Evolutionary conservation across 2,113 vertebrate genomes (phyloP).

Genomic region (Percopsis transmontana): DNA sequence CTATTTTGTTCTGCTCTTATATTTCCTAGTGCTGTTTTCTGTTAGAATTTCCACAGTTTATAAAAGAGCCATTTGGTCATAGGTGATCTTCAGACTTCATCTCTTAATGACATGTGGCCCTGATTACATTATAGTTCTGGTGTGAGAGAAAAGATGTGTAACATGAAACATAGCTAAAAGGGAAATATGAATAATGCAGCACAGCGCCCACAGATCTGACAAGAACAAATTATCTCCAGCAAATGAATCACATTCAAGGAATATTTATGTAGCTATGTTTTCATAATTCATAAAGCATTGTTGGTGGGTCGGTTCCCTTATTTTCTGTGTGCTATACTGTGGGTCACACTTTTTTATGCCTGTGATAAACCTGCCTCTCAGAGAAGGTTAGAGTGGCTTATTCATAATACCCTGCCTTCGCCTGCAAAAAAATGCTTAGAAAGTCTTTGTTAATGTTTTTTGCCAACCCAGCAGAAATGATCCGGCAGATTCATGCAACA

Average conservation of each 20-base stretch:
- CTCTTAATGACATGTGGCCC: conserved; percentile 41
- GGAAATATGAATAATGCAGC: conserved; percentile 56
- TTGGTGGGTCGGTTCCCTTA: conserved; percentile 37
- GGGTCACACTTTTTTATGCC: conserved; percentile 46
- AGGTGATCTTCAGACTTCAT: conserved; percentile 48
- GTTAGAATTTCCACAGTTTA: conserved; percentile 45
- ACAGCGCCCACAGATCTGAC: conserved; percentile 41
- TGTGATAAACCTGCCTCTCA: conserved; percentile 31
- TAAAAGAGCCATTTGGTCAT: conserved; percentile 55
- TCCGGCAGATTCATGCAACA: conserved; percentile 24
- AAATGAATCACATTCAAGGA: conserved; percentile 42
- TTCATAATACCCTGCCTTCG: conserved; percentile 36
- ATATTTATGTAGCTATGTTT: conserved; percentile 51
- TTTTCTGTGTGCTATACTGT: conserved; percentile 32
- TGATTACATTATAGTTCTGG: conserved; percentile 59
- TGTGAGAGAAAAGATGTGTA: conserved; percentile 27
- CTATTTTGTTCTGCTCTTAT: conserved; percentile 26
- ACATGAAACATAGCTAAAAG: conserved; percentile 40
- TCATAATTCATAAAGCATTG: conserved; percentile 54
- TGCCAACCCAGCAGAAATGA: conserved; percentile 23
- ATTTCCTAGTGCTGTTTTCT: conserved; percentile 33
- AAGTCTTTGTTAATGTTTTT: conserved; percentile 6
- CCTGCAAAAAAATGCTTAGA: conserved; percentile 42
- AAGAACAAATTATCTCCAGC: conserved; percentile 49
- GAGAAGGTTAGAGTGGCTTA: conserved; percentile 35